These are phyloP conservation scores for Camponotus floridanus DNA, from an alignment of 1,140 invertebrate genomes.

Conservation along the genomic window DNA sequence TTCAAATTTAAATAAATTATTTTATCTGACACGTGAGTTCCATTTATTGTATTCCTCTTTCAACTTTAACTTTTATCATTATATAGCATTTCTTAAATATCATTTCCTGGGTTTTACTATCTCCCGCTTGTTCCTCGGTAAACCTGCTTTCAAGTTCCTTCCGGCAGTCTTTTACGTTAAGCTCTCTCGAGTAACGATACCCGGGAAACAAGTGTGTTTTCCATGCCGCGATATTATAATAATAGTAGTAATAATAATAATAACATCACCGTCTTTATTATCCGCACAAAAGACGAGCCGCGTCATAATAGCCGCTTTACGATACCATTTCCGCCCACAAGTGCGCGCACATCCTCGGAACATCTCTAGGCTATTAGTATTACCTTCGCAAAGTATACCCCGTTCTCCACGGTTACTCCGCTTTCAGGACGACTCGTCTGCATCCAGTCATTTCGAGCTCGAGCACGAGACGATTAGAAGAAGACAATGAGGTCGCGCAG, in stretches of 20 bases:
- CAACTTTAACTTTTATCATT: not conserved
- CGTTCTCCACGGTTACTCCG: constrained; percentile 43
- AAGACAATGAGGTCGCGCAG: not conserved
- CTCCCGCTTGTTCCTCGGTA: not conserved
- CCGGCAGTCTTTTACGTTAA: constrained; percentile 16
- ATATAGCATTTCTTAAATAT: not conserved
- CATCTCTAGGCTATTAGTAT: constrained; percentile 57
- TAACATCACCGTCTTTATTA: constrained; percentile 56
- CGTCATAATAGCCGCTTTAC: constrained; percentile 58
- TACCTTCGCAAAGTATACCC: constrained; percentile 59
- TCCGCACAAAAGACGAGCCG: constrained; percentile 47
- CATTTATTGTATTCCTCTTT: constrained; percentile 1
- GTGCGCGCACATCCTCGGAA: constrained; percentile 44
- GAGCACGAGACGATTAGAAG: constrained; percentile 22
- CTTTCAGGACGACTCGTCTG: constrained; percentile 45
- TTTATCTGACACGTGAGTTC: not conserved
- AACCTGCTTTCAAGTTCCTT: constrained; percentile 20
- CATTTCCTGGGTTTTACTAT: not conserved
- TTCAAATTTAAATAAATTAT: not conserved
- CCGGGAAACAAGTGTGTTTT: constrained; percentile 58
- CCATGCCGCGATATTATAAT: constrained; percentile 61
- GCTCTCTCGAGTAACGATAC: constrained; percentile 50
- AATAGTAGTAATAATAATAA: constrained; percentile 60
- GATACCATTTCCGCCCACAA: constrained; percentile 63
- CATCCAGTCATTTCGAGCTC: constrained; percentile 19